Percentiles rank a stretch among this genome's conserved stretches.
Conservation (phyloP, 2,797 vertebrate species). For the Poecilia gillii region DNA sequence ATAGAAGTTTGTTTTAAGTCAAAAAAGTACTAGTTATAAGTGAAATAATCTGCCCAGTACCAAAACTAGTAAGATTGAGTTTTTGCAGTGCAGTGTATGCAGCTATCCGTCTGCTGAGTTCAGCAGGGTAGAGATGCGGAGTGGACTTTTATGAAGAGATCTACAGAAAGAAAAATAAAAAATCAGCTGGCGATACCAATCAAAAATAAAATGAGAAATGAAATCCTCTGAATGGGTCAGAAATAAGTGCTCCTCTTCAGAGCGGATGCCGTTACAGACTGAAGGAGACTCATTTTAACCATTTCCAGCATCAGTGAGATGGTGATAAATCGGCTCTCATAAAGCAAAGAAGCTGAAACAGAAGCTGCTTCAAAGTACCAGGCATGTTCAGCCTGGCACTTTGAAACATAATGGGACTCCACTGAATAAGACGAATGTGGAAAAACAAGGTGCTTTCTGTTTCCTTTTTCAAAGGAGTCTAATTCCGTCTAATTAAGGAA, state of each 20-base stretch:
- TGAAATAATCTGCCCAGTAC: no score
- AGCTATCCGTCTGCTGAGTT: conserved; percentile 64
- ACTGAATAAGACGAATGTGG: not conserved
- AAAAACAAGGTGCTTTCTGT: not conserved
- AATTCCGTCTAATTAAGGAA: not conserved
- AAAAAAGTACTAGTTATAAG: no score
- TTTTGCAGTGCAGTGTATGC: not conserved
- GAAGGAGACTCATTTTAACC: not conserved
- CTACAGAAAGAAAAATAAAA: not conserved
- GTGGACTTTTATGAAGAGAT: conserved; percentile 19
- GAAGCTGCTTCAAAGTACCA: not conserved
- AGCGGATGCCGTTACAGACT: not conserved
- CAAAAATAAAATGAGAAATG: not conserved
- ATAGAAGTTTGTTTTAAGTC: no score
- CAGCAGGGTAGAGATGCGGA: conserved; percentile 58
- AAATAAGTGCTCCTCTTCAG: not conserved
- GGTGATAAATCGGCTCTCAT: not conserved
- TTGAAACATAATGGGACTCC: not conserved
- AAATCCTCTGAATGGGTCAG: not conserved
- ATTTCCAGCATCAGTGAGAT: not conserved
- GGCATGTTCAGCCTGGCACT: not conserved
- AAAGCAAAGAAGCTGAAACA: not conserved
- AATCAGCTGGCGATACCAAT: not conserved
- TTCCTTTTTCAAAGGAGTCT: not conserved
- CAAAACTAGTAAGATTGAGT: no score